Percentiles rank a stretch among this genome's conserved stretches.
phyloP scores from a whole-genome alignment of 1,140 invertebrate species.

The Artemia franciscana region DNA sequence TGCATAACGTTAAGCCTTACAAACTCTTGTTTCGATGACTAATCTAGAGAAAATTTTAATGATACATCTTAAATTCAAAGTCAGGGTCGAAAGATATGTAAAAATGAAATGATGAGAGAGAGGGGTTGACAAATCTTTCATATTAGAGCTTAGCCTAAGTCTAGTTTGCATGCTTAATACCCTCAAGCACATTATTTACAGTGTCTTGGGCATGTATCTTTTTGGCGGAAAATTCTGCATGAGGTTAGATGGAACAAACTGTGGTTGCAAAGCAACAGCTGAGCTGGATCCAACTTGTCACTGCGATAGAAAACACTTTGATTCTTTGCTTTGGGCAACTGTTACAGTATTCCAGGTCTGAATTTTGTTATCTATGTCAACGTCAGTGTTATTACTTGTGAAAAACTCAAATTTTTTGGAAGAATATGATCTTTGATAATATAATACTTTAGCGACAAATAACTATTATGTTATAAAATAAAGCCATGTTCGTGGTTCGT shows the following conservation, averaged over 20 bases:
- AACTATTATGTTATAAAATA: too few species aligned
- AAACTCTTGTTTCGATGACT: too few species aligned
- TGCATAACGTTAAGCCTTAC: too few species aligned
- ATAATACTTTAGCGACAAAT: too few species aligned
- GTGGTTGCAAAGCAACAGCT: constrained; percentile 71
- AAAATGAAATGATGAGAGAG: constrained; percentile 1
- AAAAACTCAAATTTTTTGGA: too few species aligned
- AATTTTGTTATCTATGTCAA: not conserved
- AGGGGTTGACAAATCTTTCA: not conserved
- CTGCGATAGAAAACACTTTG: constrained; percentile 90
- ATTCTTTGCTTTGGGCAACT: constrained; percentile 84
- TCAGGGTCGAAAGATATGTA: not conserved
- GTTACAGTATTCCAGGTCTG: constrained; percentile 85
- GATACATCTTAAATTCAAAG: too few species aligned
- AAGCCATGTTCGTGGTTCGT: too few species aligned
- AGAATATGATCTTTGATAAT: too few species aligned
- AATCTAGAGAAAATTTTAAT: too few species aligned
- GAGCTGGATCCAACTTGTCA: constrained; percentile 61
- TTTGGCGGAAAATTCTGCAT: constrained; percentile 99
- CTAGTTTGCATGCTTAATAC: not conserved
- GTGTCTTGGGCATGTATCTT: constrained; percentile 93
- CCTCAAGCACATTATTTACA: constrained; percentile 25
- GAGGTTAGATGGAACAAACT: constrained; percentile 62
- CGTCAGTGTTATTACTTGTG: too few species aligned
- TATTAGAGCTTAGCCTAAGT: not conserved